Evolutionary conservation across 2,797 vertebrate genomes (phyloP), one percentile per base, ranked within the genome.

Genomic region (Philypnodon macrostomus): DNA sequence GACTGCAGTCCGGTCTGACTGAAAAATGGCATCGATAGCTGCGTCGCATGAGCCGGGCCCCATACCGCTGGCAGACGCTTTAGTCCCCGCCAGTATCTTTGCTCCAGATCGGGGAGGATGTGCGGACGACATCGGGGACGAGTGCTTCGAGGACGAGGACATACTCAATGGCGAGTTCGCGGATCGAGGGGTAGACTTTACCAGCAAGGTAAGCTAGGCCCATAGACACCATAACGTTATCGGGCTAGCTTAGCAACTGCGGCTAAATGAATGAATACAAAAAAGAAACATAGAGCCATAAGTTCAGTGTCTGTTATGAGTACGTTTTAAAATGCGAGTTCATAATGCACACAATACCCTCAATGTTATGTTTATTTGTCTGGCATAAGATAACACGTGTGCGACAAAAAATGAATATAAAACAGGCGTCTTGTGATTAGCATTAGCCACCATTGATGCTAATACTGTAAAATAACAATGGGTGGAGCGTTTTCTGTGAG

Each of bases 11-110:
- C 62, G 0, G 19, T 40, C 8, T 75, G 58, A 37, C 60, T 13
- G 7, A 31, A 27, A 73, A 40, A 94, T 94, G 93, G 91, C 93
- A 80, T 88, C 93, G 5, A 59, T 85, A 59, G 78, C 81, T 34
- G 84, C 88, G 71, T 70, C 81, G 51, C 81, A 81, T 8, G 91
- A 94, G 73, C 89, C 89, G 0, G 77, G 67, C 42, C 67, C 81
- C 18, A 45, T 69, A 15, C 45, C 75, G 38, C 67, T 85, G 29
- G 59, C 83, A 0, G 91, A 91, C 8, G 80, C 93, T 15, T 69
- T 93, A 23, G 91, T 94, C 11, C 93, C 94, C 21, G 93, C 93
- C 29, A 94, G 92, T 14, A 98, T 98, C 81, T 98, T 97, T 31
- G 96, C 95, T 16, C 96, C 96, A 0, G 93, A 94, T 58, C 70